phyloP scores from a whole-genome alignment of 2,113 vertebrate genomes.

The Tupaia chinensis region DNA sequence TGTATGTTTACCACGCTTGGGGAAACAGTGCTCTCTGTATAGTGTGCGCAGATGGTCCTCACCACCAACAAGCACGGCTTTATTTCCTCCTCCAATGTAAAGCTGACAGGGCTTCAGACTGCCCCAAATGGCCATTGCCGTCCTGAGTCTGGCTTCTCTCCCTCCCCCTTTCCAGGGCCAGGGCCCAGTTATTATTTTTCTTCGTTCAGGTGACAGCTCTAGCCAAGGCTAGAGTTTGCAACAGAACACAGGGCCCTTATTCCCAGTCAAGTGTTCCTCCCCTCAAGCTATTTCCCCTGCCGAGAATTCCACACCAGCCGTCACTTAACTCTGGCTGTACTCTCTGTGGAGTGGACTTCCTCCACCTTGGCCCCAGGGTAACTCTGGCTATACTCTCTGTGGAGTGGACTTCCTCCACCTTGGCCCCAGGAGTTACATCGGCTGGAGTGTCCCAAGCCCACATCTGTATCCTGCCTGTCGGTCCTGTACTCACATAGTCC shows the following conservation, averaged over 20 bases:
- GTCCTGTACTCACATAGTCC: background rate
- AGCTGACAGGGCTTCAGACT: slow-evolving; percentile 32
- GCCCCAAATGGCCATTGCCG: background rate
- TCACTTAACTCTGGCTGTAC: slow-evolving; percentile 70
- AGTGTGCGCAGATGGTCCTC: slow-evolving; percentile 39
- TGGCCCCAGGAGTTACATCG: slow-evolving; percentile 43
- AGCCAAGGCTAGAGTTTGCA: slow-evolving; percentile 60
- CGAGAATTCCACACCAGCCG: slow-evolving; percentile 71
- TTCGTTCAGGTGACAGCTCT: slow-evolving; percentile 71
- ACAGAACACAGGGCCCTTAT: slow-evolving; percentile 77
- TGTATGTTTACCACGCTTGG: slow-evolving; percentile 35
- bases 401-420: slow-evolving; percentile 64
- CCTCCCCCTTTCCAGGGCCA: slow-evolving; percentile 49
- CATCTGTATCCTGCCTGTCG: slow-evolving; percentile 62
- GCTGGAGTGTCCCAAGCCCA: slow-evolving; percentile 62
- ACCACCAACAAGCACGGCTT: slow-evolving; percentile 65
- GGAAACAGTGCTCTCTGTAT: slow-evolving; percentile 73
- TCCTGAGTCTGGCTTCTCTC: slow-evolving; percentile 55
- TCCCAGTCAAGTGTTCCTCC: slow-evolving; percentile 70
- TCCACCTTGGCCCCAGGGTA: slow-evolving; percentile 61
- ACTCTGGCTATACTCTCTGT: slow-evolving; percentile 53
- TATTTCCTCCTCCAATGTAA: slow-evolving; percentile 67
- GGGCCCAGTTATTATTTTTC: slow-evolving; percentile 52
- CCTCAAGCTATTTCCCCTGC: slow-evolving; percentile 65
- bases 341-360: slow-evolving; percentile 67